Percentiles rank a stretch among this genome's conserved stretches.
These are phyloP conservation scores for Agrypnus murinus DNA, from an alignment of 2,888 invertebrate genomes.

Conservation along the genomic window DNA sequence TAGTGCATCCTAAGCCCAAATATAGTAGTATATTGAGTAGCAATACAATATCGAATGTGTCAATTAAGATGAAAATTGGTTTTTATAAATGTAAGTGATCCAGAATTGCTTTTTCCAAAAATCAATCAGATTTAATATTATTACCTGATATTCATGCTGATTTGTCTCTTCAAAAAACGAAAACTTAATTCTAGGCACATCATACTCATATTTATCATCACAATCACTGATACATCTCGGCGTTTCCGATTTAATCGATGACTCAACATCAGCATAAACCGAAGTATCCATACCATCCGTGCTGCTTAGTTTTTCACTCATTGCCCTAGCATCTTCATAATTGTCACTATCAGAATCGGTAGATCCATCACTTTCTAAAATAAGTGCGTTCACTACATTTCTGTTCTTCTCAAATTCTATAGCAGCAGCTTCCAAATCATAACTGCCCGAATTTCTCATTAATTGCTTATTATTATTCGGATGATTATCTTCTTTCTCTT, in stretches of 20 bases:
- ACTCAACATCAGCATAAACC: slow-evolving; percentile 44
- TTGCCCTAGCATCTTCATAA: slow-evolving; percentile 62
- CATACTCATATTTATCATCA: slow-evolving; percentile 60
- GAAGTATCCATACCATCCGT: slow-evolving; percentile 43
- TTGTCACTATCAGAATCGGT: slow-evolving; percentile 60
- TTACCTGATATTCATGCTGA: slow-evolving; percentile 59
- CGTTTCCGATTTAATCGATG: slow-evolving; percentile 37
- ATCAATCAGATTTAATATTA: slow-evolving; percentile 11
- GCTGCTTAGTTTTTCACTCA: slow-evolving; percentile 53
- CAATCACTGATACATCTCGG: slow-evolving; percentile 32
- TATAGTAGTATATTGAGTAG: too few species aligned
- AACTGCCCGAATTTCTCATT: slow-evolving; percentile 64
- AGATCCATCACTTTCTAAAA: slow-evolving; percentile 50
- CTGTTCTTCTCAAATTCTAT: slow-evolving; percentile 60
- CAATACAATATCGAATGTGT: too few species aligned
- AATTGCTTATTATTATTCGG: slow-evolving; percentile 1
- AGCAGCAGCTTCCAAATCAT: slow-evolving; percentile 68
- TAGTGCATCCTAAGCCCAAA: too few species aligned
- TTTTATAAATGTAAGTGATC: too few species aligned
- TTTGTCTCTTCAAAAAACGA: slow-evolving; percentile 66
- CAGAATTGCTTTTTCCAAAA: too few species aligned
- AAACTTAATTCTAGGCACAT: slow-evolving; percentile 70
- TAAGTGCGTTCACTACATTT: slow-evolving; percentile 49
- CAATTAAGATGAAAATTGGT: too few species aligned
- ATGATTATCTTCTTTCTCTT: slow-evolving; percentile 53